Evolutionary conservation across 2,113 vertebrate genomes (phyloP).

Genomic region (Edolisoma coerulescens): DNA sequence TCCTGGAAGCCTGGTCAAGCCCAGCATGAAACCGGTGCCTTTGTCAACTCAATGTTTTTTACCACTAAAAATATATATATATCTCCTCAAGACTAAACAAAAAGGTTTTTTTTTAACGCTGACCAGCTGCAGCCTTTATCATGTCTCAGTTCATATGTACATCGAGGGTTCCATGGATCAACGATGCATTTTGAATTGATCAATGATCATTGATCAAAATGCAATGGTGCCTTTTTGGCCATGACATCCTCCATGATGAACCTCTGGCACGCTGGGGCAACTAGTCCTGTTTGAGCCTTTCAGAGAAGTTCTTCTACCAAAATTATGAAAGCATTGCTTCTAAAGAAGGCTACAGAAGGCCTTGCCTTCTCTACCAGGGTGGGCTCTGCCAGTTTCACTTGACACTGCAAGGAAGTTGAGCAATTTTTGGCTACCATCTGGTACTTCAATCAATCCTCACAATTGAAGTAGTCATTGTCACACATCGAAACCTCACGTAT

Average conservation of each 20-base stretch:
- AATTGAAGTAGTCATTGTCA: not conserved
- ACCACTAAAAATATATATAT: not conserved
- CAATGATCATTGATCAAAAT: not conserved
- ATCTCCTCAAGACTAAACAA: not conserved
- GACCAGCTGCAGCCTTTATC: not conserved
- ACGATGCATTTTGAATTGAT: not conserved
- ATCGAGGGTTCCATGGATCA: not conserved
- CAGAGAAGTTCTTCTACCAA: not conserved
- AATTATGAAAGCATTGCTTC: not conserved
- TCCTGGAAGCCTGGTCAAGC: not conserved
- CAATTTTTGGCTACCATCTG: not conserved
- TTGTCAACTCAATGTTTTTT: not conserved
- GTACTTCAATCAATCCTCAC: not conserved
- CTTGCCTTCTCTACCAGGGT: not conserved
- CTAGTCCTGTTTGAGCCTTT: not conserved
- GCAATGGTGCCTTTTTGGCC: not conserved
- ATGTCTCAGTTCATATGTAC: not conserved
- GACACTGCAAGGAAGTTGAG: not conserved
- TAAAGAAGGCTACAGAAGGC: not conserved
- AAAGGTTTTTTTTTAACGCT: not conserved
- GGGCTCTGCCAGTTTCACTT: not conserved
- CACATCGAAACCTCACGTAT: not conserved
- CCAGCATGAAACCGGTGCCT: not conserved
- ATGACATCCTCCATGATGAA: not conserved
- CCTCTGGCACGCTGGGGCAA: fast-evolving